These are phyloP conservation scores for Hydriomena furcata DNA, from an alignment of 2,888 invertebrate species.

Conservation along the genomic window DNA sequence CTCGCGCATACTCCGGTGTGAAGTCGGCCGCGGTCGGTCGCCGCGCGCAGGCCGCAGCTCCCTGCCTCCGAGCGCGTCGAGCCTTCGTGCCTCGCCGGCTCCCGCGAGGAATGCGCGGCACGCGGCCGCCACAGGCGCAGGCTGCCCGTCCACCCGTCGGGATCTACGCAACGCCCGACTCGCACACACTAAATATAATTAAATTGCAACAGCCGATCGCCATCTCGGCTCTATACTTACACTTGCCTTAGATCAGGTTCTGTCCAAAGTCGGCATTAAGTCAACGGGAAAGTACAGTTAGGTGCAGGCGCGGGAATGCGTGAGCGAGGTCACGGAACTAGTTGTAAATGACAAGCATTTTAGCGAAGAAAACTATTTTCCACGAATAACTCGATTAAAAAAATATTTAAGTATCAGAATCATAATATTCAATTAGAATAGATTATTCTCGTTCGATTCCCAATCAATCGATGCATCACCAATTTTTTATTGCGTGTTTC, in stretches of 20 bases:
- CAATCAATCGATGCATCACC: constrained; percentile 5
- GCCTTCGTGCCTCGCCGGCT: constrained; percentile 40
- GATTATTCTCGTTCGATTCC: constrained; percentile 4
- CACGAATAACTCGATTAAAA: constrained; percentile 57
- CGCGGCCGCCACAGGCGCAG: constrained; percentile 54
- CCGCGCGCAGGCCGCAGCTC: constrained; percentile 48
- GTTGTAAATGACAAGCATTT: constrained; percentile 81
- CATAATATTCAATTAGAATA: constrained; percentile 1
- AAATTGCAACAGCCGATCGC: constrained; percentile 78
- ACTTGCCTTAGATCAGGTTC: constrained; percentile 81
- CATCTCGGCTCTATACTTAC: constrained; percentile 73
- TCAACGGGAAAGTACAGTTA: constrained; percentile 84
- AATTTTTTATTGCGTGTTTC: constrained; percentile 8
- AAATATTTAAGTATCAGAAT: constrained; percentile 7
- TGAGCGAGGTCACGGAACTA: constrained; percentile 84
- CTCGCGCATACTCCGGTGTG: constrained; percentile 81
- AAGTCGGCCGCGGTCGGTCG: constrained; percentile 72
- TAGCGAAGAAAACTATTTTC: constrained; percentile 69
- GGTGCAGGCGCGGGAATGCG: constrained; percentile 83
- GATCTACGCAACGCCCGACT: constrained; percentile 64
- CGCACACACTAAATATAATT: constrained; percentile 78
- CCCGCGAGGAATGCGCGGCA: constrained; percentile 75
- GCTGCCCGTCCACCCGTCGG: constrained; percentile 57
- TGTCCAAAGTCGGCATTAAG: constrained; percentile 80
- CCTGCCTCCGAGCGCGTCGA: constrained; percentile 30